Evolutionary conservation across 2,113 vertebrate genomes (phyloP).

Genomic region (Dendrocopos noguchii): DNA sequence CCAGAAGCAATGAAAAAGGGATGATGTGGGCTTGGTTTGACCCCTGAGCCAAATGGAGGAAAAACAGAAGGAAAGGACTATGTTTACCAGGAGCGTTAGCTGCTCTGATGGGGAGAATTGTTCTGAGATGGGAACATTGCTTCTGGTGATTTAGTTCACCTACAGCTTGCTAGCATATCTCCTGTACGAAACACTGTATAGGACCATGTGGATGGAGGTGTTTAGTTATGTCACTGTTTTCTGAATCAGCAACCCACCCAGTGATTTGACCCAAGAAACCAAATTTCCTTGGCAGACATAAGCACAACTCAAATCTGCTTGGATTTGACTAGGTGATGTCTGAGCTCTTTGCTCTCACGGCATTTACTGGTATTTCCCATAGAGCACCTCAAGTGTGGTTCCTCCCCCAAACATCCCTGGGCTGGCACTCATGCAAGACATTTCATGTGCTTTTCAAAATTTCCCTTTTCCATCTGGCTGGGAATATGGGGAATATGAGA

Average conservation of each 20-base stretch:
- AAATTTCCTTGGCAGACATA: slow-evolving; percentile 30
- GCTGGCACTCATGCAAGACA: background rate
- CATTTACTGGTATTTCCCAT: background rate
- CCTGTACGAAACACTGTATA: background rate
- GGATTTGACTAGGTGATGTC: slow-evolving; percentile 12
- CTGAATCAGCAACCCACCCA: background rate
- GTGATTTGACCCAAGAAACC: background rate
- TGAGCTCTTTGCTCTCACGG: background rate
- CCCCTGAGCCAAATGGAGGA: background rate
- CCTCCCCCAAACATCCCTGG: background rate
- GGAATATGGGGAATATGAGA: slow-evolving; percentile 9
- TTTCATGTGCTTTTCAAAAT: background rate
- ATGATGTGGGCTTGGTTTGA: background rate
- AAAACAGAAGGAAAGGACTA: background rate
- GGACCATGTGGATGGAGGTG: background rate
- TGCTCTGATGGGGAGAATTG: background rate
- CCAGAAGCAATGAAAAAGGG: background rate
- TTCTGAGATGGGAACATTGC: background rate
- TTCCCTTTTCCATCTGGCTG: background rate
- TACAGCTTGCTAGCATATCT: background rate
- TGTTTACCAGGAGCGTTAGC: background rate
- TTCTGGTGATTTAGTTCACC: background rate
- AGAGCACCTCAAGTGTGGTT: background rate
- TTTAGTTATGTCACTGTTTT: background rate
- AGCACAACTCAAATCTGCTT: background rate